These are phyloP conservation scores for Coenonympha glycerion DNA, from an alignment of 2,888 invertebrate genomes.

Conservation along the genomic window DNA sequence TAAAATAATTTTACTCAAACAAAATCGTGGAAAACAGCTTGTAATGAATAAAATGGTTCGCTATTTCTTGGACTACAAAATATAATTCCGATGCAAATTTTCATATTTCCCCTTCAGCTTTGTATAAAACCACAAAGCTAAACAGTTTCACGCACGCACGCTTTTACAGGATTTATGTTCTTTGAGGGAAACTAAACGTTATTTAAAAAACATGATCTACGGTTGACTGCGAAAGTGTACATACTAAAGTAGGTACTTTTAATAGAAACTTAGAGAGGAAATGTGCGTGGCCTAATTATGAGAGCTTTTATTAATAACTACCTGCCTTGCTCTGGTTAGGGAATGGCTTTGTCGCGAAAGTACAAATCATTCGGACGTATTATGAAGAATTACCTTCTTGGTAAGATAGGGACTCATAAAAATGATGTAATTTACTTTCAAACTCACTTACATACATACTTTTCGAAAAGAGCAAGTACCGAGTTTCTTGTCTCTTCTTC, in stretches of 20 bases:
- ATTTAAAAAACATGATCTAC: not conserved
- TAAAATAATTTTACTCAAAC: no score
- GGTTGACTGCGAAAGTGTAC: not conserved
- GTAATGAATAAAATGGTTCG: no score
- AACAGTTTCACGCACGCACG: not conserved
- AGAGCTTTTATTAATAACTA: not conserved
- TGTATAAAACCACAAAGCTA: conserved; percentile 4
- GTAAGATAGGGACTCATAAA: no score
- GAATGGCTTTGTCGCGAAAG: not conserved
- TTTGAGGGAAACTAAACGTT: conserved; percentile 1
- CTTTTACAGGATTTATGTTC: not conserved
- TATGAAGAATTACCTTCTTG: no score
- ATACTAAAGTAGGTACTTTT: not conserved
- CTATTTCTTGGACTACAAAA: not conserved
- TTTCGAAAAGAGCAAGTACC: no score
- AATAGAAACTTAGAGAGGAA: not conserved
- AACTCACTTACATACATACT: no score
- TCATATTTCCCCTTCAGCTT: not conserved
- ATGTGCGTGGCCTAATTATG: not conserved
- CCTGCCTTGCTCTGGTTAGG: not conserved
- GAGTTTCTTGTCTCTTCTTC: no score
- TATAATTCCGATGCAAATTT: conserved; percentile 1
- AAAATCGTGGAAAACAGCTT: no score
- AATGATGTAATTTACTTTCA: no score
- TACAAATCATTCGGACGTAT: no score